Percentiles rank a stretch among this genome's conserved stretches.
Evolutionary conservation across 2,113 vertebrate genomes (phyloP).

Genomic region (Cichladusa arquata): DNA sequence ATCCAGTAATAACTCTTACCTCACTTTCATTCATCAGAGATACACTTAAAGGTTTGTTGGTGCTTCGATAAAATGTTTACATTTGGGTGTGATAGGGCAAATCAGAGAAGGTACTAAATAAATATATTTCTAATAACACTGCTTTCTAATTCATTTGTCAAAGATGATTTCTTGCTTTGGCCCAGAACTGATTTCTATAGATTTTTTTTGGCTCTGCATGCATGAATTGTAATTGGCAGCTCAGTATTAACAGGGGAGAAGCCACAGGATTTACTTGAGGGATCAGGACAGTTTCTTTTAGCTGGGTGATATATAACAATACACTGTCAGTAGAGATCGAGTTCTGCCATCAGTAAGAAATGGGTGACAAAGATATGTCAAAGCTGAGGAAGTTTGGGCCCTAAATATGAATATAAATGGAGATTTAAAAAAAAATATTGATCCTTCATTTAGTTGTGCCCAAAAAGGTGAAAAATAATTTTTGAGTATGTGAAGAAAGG

Average conservation of each 20-base stretch:
- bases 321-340: neutral
- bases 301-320: neutral
- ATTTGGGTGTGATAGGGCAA: neutral
- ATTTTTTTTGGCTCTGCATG: neutral
- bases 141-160: neutral
- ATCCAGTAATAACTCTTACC: neutral
- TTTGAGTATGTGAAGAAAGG: neutral
- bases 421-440: neutral
- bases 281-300: neutral
- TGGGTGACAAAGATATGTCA: neutral
- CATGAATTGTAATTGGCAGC: neutral
- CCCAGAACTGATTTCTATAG: neutral
- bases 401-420: neutral
- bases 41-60: neutral
- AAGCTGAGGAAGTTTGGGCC: neutral
- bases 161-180: neutral
- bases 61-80: neutral
- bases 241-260: neutral
- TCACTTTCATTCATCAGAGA: neutral
- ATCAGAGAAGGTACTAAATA: neutral
- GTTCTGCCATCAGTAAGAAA: neutral
- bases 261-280: neutral
- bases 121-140: neutral
- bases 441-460: neutral
- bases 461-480: neutral